phyloP scores from a whole-genome alignment of 1,140 invertebrate genomes.

The Eupeodes corollae region DNA sequence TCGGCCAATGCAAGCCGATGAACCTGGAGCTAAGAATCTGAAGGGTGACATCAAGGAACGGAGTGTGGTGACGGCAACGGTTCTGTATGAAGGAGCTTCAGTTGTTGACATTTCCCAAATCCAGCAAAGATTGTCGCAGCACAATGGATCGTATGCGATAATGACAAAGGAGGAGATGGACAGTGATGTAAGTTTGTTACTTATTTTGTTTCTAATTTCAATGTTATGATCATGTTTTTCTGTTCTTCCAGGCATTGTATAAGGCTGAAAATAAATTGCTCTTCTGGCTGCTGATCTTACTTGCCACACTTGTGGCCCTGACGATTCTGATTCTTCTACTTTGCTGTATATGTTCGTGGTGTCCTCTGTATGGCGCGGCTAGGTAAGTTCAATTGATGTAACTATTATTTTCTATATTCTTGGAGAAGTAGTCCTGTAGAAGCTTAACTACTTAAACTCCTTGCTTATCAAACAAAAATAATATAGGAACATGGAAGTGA shows the following conservation, averaged over 20 bases:
- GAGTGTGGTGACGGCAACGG: conserved; percentile 63
- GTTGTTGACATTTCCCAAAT: conserved; percentile 57
- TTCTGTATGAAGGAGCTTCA: conserved; percentile 54
- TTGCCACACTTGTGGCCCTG: conserved; percentile 58
- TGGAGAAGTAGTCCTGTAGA: no score
- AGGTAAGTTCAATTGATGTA: conserved; percentile 38
- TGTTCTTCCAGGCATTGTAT: conserved; percentile 50
- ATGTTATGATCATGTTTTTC: conserved; percentile 18
- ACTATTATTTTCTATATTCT: no score
- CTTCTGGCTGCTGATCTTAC: conserved; percentile 62
- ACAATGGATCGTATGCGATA: conserved; percentile 38
- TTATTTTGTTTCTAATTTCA: background rate
- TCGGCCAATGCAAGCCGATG: conserved; percentile 48
- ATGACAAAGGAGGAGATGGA: conserved; percentile 16
- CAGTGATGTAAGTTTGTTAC: conserved; percentile 24
- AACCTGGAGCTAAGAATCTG: conserved; percentile 26
- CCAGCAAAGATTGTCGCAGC: conserved; percentile 46
- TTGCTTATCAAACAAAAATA: no score
- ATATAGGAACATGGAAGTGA: no score
- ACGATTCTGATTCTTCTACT: conserved; percentile 59
- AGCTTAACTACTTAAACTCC: no score
- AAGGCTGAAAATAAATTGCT: conserved; percentile 58
- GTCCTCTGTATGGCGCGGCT: conserved; percentile 67
- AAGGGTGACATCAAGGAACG: conserved; percentile 38
- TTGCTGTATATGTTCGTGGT: conserved; percentile 70